Percentiles rank a stretch among this genome's conserved stretches.
phyloP scores from a whole-genome alignment of 2,797 vertebrate species.

The Cottoperca gobio region DNA sequence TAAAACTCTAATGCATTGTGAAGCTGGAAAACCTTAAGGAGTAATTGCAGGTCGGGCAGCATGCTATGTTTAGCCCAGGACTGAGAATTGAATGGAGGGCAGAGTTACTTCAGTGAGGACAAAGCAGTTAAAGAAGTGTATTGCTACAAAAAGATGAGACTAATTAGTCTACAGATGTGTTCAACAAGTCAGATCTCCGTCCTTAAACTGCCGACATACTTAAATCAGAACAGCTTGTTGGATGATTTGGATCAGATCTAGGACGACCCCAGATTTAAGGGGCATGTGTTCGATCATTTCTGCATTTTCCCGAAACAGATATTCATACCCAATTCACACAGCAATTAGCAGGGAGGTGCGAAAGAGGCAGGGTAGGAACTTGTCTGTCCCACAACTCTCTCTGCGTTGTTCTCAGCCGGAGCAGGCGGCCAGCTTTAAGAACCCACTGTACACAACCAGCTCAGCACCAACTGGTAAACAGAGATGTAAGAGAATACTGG shows the following conservation, averaged over 20 bases:
- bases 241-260: no score
- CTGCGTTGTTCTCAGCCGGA: no score
- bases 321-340: neutral
- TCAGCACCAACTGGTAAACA: neutral
- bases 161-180: neutral
- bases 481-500: neutral
- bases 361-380: neutral
- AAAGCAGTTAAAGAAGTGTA: neutral
- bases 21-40: slow-evolving; percentile 39
- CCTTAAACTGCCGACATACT: no score
- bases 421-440: neutral
- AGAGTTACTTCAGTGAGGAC: neutral
- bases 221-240: no score
- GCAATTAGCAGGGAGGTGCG: slow-evolving; percentile 2
- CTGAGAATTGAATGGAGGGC: slow-evolving; percentile 16
- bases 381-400: no score
- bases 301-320: fast-evolving
- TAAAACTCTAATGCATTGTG: slow-evolving; percentile 60
- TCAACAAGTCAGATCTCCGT: no score
- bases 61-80: slow-evolving; percentile 21
- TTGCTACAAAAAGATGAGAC: neutral
- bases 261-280: no score
- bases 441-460: no score
- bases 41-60: slow-evolving; percentile 3
- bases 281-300: no score